Conservation (phyloP, 2,797 vertebrate genomes). For the Moxostoma hubbsi region DNA sequence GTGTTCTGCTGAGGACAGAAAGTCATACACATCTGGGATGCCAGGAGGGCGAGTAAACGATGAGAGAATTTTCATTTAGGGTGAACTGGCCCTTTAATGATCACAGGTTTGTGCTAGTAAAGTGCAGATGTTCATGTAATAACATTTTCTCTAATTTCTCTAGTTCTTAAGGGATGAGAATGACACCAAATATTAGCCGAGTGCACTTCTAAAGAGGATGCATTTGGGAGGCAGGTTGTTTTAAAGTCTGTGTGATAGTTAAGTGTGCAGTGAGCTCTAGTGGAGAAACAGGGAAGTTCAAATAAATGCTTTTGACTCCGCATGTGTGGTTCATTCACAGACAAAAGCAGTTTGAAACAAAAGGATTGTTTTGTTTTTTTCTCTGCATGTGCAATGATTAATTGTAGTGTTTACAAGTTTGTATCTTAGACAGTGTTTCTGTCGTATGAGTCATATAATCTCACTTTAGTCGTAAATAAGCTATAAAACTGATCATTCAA, state of each 20-base stretch:
- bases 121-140: neutral
- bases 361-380: neutral
- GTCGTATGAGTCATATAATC: neutral
- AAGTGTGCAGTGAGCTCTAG: constrained; percentile 34
- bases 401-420: no score
- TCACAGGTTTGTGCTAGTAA: constrained; percentile 20
- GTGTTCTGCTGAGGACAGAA: no score
- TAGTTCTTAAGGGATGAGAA: no score
- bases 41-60: no score
- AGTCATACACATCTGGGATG: no score
- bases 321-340: neutral
- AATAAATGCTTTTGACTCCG: neutral
- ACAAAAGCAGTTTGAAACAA: neutral
- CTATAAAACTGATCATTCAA: neutral
- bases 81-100: neutral
- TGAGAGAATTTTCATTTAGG: no score
- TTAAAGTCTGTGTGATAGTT: constrained; percentile 1
- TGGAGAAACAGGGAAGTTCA: constrained; percentile 4
- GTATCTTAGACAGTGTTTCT: neutral
- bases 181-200: no score
- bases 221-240: neutral
- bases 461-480: neutral
- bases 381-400: neutral
- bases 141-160: no score
- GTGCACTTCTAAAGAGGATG: neutral